Conservation (phyloP, 2,888 invertebrate species). For the Coleophora flavipennella region DNA sequence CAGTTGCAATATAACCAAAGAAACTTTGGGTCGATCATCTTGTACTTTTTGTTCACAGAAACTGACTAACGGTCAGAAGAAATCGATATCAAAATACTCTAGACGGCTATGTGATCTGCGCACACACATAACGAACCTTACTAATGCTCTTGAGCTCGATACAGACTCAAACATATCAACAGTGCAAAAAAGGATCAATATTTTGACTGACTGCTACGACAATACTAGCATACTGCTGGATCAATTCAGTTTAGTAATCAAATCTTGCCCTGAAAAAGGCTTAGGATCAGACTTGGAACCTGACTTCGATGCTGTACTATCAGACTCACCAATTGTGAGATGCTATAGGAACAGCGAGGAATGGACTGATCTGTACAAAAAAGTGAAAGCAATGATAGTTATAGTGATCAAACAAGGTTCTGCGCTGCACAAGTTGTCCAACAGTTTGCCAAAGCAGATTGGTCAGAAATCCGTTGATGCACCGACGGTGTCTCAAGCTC, state of each 20-base stretch:
- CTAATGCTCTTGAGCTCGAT: conserved; percentile 43
- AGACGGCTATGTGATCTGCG: conserved; percentile 72
- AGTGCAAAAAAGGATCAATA: conserved; percentile 41
- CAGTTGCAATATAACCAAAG: no score
- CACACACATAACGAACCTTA: conserved; percentile 52
- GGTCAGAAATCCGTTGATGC: conserved; percentile 23
- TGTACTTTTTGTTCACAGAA: conserved; percentile 41
- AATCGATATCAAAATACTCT: conserved; percentile 71
- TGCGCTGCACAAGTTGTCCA: conserved; percentile 40
- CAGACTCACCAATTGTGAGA: conserved; percentile 43
- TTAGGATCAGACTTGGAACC: conserved; percentile 32
- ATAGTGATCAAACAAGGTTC: conserved; percentile 49
- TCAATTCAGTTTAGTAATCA: conserved; percentile 78
- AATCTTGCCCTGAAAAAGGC: conserved; percentile 55
- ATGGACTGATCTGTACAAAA: conserved; percentile 45
- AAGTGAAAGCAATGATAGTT: conserved; percentile 38
- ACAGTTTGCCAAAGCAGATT: conserved; percentile 37
- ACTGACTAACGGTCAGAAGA: conserved; percentile 77
- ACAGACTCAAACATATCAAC: conserved; percentile 36
- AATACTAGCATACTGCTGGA: conserved; percentile 71
- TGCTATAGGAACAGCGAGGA: conserved; percentile 54
- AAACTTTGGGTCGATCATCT: no score
- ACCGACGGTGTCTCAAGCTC: conserved; percentile 39
- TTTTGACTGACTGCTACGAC: conserved; percentile 62
- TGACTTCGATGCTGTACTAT: conserved; percentile 47